A percentile compares a stretch with the other conserved stretches of the same genome.
phyloP scores from a whole-genome alignment of 2,113 vertebrate species.

The Zapornia atra region DNA sequence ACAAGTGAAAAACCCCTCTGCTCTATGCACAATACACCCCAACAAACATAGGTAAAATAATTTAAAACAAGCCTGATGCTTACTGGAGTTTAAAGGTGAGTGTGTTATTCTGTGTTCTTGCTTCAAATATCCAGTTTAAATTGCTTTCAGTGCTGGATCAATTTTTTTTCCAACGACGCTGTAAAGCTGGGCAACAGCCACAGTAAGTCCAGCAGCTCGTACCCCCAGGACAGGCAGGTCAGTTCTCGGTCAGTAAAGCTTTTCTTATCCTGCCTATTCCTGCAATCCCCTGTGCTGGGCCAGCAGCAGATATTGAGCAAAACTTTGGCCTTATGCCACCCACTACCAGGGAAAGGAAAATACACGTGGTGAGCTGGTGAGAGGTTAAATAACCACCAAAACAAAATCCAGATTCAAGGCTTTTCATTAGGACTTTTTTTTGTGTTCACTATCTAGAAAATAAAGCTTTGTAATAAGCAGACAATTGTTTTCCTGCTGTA shows the following conservation, averaged over 20 bases:
- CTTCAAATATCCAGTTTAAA: neutral
- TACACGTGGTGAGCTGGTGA: neutral
- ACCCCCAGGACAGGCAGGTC: accelerated
- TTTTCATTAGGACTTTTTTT: neutral
- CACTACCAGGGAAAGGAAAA: neutral
- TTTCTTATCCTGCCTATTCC: neutral
- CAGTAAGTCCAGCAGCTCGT: neutral
- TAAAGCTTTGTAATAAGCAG: neutral
- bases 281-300: neutral
- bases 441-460: neutral
- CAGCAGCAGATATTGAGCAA: neutral
- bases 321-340: neutral
- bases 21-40: neutral
- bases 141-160: neutral
- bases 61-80: neutral
- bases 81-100: neutral
- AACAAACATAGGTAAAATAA: neutral
- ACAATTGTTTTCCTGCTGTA: neutral
- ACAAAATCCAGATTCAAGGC: neutral
- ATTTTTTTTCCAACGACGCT: neutral
- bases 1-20: neutral
- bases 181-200: neutral
- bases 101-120: neutral
- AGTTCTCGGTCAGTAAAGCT: neutral
- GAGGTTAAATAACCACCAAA: neutral